Conservation (phyloP, 37 sponge, comb jelly and placozoan species). For the Cliona cf. orientalis region DNA sequence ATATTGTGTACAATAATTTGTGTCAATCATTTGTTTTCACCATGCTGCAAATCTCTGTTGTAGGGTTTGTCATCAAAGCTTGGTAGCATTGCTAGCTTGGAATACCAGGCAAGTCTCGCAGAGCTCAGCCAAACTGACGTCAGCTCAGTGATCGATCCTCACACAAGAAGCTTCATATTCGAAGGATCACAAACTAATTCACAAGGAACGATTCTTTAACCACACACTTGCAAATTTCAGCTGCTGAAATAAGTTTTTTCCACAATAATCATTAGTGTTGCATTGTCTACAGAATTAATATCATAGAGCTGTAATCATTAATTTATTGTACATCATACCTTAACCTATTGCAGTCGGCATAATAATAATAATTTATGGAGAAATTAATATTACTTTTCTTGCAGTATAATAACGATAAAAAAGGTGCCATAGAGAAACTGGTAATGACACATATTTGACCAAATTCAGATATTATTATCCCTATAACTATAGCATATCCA, state of each 20-base stretch:
- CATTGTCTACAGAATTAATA: too few species aligned
- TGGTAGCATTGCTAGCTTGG: conserved; percentile 32
- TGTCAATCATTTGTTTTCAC: not conserved
- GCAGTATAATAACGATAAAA: too few species aligned
- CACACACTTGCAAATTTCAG: not conserved
- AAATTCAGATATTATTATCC: too few species aligned
- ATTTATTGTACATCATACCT: too few species aligned
- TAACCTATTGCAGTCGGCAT: too few species aligned
- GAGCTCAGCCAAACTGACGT: conserved; percentile 37
- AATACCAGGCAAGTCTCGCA: conserved; percentile 38
- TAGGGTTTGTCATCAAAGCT: conserved; percentile 19
- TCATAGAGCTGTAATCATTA: too few species aligned
- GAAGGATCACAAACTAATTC: conserved; percentile 30
- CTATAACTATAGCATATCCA: too few species aligned
- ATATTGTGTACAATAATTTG: not conserved
- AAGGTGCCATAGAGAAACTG: too few species aligned
- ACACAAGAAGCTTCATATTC: conserved; percentile 37
- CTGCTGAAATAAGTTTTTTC: too few species aligned
- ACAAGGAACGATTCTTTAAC: conserved; percentile 44
- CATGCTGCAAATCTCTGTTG: not conserved
- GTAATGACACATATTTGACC: too few species aligned
- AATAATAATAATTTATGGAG: too few species aligned
- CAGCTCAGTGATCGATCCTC: conserved; percentile 44
- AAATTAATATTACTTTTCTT: too few species aligned
- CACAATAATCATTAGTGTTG: not conserved